Conservation (phyloP, 1,140 invertebrate genomes). For the Musca domestica region DNA sequence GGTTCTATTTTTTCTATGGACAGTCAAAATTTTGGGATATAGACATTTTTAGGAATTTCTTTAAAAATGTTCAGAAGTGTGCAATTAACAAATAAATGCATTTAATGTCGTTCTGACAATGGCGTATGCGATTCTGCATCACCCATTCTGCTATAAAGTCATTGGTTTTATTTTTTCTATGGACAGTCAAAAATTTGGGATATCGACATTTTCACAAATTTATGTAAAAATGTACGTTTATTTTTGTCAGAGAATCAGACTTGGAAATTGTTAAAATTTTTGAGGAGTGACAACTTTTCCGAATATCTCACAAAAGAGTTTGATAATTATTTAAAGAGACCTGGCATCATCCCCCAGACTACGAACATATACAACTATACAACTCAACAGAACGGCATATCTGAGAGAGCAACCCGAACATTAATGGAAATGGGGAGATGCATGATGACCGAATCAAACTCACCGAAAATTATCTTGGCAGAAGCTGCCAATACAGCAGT, state of each 20-base stretch:
- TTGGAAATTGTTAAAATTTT: slow-evolving; percentile 36
- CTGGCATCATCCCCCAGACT: slow-evolving; percentile 48
- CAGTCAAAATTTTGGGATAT: too few relatives aligned
- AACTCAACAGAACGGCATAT: slow-evolving; percentile 53
- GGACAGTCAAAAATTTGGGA: too few relatives aligned
- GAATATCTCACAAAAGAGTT: slow-evolving; percentile 45
- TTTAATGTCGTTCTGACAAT: too few relatives aligned
- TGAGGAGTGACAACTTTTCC: slow-evolving; percentile 49
- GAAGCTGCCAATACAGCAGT: slow-evolving; percentile 52
- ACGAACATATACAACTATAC: slow-evolving; percentile 48
- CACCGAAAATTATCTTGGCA: slow-evolving; percentile 53
- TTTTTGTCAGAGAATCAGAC: slow-evolving; percentile 35
- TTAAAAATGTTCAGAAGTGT: too few relatives aligned
- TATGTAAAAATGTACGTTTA: too few relatives aligned
- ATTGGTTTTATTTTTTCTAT: too few relatives aligned
- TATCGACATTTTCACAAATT: too few relatives aligned
- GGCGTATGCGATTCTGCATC: too few relatives aligned
- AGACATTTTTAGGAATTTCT: too few relatives aligned
- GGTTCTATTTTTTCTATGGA: too few relatives aligned
- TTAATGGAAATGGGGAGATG: slow-evolving; percentile 27
- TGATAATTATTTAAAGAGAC: slow-evolving; percentile 28
- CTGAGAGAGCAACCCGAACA: slow-evolving; percentile 37
- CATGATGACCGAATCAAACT: slow-evolving; percentile 35
- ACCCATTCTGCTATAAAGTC: too few relatives aligned
- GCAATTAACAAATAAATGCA: too few relatives aligned